Base-by-base conservation (phyloP, 2,888 invertebrate species). In the Augochlorella aurata region DNA sequence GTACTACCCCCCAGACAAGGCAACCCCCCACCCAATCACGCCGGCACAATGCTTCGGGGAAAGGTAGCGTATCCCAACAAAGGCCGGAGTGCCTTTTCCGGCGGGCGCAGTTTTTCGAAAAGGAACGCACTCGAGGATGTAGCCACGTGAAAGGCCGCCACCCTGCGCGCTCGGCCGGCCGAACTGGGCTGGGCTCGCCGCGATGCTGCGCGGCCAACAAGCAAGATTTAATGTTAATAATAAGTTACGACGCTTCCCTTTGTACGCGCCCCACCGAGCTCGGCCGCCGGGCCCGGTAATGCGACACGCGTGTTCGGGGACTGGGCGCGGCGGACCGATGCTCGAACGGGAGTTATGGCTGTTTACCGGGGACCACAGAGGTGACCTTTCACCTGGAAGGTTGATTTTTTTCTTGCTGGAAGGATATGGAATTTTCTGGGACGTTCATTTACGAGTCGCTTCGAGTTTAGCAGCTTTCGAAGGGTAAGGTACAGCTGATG, bases 1-100 rank as follows among this genome's bases (percentile, higher is more conserved):
- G 90, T 85, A 47, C 76, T 72, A 70, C 44, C 79, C 65, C 58
- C 65, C 69, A 38, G 71, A 79, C 82, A 66, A n/a, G 18, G 16
- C 66, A 74, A 45, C 44, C 54, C 76, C 80, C 80, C 83, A 54
- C 76, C 50, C 63, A 77, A 79, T 81, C 79, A 77, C 80, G 84
- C 38, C 66, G 72, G 79, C 73, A 85, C 82, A 88, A 87, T 84
- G 85, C 80, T 80, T 82, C 79, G 74, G 84, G 84, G 82, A 83
- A 82, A 81, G 87, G 74, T 79, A 74, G 76, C 76, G 76, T 82
- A 38, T 77, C 80, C 79, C 84, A 74, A 88, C 86, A 84, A 84
- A 88, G 82, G 74, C 71, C 74, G 67, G 83, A 81, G 85, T 87
- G 78, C 86, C 85, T 87, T 87, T 85, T 87, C 88, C 81, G 61